Evolutionary conservation across 64 coral and sea anemone species (phyloP).

Genomic region (Pocillopora verrucosa): DNA sequence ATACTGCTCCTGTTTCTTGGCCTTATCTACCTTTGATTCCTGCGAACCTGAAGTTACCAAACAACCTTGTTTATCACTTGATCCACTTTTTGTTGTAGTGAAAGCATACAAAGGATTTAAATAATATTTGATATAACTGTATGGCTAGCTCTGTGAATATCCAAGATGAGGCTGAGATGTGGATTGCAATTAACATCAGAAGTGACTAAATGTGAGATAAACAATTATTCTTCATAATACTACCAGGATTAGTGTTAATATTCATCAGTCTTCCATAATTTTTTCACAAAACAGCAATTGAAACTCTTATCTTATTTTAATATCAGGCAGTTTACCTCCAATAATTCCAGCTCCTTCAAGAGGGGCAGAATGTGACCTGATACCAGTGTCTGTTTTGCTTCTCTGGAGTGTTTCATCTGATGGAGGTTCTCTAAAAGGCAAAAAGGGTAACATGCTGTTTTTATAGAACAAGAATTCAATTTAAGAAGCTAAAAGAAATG

Average conservation of each 20-base stretch:
- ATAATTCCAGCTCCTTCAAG: slow-evolving; percentile 80
- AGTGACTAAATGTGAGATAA: too few relatives aligned
- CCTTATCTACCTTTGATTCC: slow-evolving; percentile 57
- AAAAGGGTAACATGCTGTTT: neutral
- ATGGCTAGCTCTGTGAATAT: too few relatives aligned
- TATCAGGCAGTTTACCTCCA: slow-evolving; percentile 48
- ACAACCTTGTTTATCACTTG: neutral
- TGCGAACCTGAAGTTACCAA: slow-evolving; percentile 23
- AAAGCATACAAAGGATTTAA: too few relatives aligned
- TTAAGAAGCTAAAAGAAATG: too few relatives aligned
- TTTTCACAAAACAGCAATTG: too few relatives aligned
- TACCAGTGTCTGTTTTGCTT: slow-evolving; percentile 71
- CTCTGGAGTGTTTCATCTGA: slow-evolving; percentile 46
- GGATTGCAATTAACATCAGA: neutral
- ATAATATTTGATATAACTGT: too few relatives aligned
- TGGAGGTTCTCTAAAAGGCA: slow-evolving; percentile 14
- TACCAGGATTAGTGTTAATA: too few relatives aligned
- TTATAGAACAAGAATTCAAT: too few relatives aligned
- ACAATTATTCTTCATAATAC: too few relatives aligned
- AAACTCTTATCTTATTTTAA: neutral
- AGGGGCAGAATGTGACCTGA: slow-evolving; percentile 82
- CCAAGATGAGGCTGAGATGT: too few relatives aligned
- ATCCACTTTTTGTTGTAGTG: too few relatives aligned
- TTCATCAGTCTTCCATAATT: too few relatives aligned
- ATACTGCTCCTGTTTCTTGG: slow-evolving; percentile 72